Percentiles rank a stretch among this genome's conserved stretches.
Conservation (phyloP, 2,797 vertebrate genomes). For the Xyrichtys novacula region DNA sequence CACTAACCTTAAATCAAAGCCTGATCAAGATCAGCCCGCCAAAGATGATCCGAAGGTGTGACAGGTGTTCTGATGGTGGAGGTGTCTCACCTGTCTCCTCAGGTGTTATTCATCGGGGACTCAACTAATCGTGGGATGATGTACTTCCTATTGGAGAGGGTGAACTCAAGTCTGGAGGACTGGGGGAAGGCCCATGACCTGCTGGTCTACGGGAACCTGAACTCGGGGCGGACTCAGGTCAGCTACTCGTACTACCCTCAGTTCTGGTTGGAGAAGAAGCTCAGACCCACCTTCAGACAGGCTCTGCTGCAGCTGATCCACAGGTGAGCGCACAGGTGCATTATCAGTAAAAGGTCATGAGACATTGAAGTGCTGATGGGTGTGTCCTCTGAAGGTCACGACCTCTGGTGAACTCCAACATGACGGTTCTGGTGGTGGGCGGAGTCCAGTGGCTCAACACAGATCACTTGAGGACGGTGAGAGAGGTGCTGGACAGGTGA, state of each 20-base stretch:
- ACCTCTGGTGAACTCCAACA: slow-evolving; percentile 89
- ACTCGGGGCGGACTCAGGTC: slow-evolving; percentile 87
- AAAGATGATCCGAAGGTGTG: too few species aligned
- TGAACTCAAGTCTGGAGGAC: slow-evolving; percentile 91
- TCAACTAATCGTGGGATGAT: slow-evolving; percentile 98
- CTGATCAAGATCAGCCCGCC: too few species aligned
- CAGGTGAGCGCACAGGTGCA: slow-evolving; percentile 82
- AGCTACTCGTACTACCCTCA: slow-evolving; percentile 96
- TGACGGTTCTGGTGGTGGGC: slow-evolving; percentile 93
- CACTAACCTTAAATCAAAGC: neutral
- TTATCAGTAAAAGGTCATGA: neutral
- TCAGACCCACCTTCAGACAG: slow-evolving; percentile 90
- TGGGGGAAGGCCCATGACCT: slow-evolving; percentile 93
- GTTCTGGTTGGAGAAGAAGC: slow-evolving; percentile 90
- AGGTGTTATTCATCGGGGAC: slow-evolving; percentile 97
- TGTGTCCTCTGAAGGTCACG: slow-evolving; percentile 83
- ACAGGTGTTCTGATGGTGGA: neutral
- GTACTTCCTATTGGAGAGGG: slow-evolving; percentile 95
- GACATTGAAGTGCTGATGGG: neutral
- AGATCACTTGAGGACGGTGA: slow-evolving; percentile 90
- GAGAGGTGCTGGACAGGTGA: slow-evolving; percentile 91
- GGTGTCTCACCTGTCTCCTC: slow-evolving; percentile 10
- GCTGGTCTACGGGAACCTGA: slow-evolving; percentile 90
- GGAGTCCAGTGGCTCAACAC: slow-evolving; percentile 97
- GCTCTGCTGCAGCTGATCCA: slow-evolving; percentile 90